These are phyloP conservation scores for Garra rufa DNA, from an alignment of 2,113 vertebrate species.

Conservation along the genomic window DNA sequence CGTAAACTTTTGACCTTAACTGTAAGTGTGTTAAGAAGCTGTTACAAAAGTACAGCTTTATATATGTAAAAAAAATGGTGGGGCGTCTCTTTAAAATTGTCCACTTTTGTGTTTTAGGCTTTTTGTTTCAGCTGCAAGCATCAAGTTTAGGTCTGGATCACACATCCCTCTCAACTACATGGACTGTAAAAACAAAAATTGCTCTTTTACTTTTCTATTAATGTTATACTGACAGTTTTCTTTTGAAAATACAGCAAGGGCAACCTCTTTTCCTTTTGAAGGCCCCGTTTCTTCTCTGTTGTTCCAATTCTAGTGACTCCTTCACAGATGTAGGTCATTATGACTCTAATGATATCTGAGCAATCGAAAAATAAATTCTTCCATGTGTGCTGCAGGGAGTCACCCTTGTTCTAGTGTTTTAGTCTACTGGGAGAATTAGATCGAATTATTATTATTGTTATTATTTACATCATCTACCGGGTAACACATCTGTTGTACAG, in stretches of 20 bases:
- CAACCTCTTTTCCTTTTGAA: background rate
- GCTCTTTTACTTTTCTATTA: constrained; percentile 4
- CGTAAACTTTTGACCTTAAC: too few relatives aligned
- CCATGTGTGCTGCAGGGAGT: constrained; percentile 24
- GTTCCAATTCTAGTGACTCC: constrained; percentile 15
- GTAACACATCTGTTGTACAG: background rate
- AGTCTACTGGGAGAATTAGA: constrained; percentile 23
- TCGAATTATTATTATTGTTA: constrained; percentile 23
- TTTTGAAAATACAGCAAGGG: background rate
- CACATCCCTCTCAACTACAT: background rate
- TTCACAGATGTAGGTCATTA: constrained; percentile 43
- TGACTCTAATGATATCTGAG: constrained; percentile 25
- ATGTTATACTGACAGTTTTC: constrained; percentile 20
- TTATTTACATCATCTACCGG: constrained; percentile 3
- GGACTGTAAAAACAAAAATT: background rate
- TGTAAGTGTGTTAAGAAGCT: too few relatives aligned
- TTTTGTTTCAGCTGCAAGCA: constrained; percentile 9
- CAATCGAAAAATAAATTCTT: constrained; percentile 27
- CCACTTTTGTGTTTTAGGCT: background rate
- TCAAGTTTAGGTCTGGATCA: background rate
- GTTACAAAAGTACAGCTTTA: too few relatives aligned
- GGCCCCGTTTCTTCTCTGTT: background rate
- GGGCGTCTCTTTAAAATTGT: background rate
- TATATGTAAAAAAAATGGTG: background rate
- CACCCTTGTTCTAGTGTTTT: constrained; percentile 27